Base-by-base conservation (phyloP, 2,888 invertebrate genomes). In the Spicauda simplicius region DNA sequence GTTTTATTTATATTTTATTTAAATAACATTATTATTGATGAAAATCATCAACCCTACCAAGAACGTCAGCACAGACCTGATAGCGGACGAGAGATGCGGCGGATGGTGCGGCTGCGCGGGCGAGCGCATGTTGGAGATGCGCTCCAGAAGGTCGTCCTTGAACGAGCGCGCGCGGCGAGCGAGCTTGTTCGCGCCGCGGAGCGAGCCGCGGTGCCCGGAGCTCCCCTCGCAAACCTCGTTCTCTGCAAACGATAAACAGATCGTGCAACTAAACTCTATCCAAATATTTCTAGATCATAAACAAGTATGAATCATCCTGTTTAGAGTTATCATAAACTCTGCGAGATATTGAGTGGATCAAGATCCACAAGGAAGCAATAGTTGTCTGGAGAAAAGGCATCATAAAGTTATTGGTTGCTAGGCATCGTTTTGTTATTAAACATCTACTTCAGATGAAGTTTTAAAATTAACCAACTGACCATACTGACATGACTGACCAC, bases 81-180 rank as follows among this genome's bases (percentile, higher is more conserved):
- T 83, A 75, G 83, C 94, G 73, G 86, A 88, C 50, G 90, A 85
- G 77, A 92, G 88, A 83, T 93, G 93, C 69, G 90, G 86, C 79
- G 86, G 89, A 76, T 85, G 91, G 76, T 93, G 95, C 80, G 93
- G 94, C 73, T 93, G 95, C 76, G 92, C 94, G 63, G 97, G 97
- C 74, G 97, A 97, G 76, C 97, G 96, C 96, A 98, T 97, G 89
- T 97, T 96, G 76, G 97, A 97, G 87, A 98, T 95, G 90, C 97
- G 97, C 88, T 97, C 97, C 84, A 98, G 95, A 82, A 98, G 95
- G 92, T 98, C 98, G 95, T 98, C 97, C 93, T 98, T 98, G 93
- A 98, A 98, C 74, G 97, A 97, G 77, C 97, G 96, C 73, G 98
- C 98, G 74, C 98, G 95, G 75, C 97, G 94, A 69, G 97, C 97